Evolutionary conservation across 92 coral and sea anemone species (phyloP).

Genomic region (Porites cylindrica): DNA sequence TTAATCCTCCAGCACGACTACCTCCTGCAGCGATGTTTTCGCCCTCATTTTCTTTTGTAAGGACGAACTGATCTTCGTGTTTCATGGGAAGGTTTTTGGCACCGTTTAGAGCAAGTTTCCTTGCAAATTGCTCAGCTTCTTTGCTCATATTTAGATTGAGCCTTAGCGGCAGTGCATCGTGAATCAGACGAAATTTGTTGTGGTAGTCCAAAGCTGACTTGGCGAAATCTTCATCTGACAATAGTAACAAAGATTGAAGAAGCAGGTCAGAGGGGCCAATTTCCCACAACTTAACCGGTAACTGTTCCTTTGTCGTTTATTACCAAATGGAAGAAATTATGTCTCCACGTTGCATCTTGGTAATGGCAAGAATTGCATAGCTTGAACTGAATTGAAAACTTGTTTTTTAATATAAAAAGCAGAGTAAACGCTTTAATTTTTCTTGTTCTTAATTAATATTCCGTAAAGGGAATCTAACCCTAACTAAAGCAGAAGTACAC

Average conservation of each 20-base stretch:
- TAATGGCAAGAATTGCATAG: too few relatives aligned
- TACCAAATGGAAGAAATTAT: too few relatives aligned
- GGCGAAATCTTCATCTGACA: slow-evolving; percentile 23
- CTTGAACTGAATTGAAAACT: too few relatives aligned
- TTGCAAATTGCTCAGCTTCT: slow-evolving; percentile 80
- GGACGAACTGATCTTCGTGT: slow-evolving; percentile 42
- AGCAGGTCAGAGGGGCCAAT: too few relatives aligned
- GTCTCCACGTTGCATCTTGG: too few relatives aligned
- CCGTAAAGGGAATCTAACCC: too few relatives aligned
- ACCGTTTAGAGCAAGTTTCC: slow-evolving; percentile 67
- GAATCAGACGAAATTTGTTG: slow-evolving; percentile 80
- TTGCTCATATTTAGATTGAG: slow-evolving; percentile 70
- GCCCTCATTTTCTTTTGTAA: slow-evolving; percentile 71
- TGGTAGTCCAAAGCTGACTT: slow-evolving; percentile 71
- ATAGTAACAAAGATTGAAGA: not conserved
- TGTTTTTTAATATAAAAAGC: too few relatives aligned
- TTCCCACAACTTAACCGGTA: too few relatives aligned
- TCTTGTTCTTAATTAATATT: too few relatives aligned
- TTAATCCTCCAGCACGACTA: slow-evolving; percentile 35
- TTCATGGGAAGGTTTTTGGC: slow-evolving; percentile 69
- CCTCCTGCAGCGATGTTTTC: slow-evolving; percentile 80
- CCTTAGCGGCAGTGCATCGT: slow-evolving; percentile 70
- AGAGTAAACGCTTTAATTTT: too few relatives aligned
- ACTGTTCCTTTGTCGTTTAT: too few relatives aligned
- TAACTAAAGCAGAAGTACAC: too few relatives aligned